Percentiles rank a stretch among this genome's conserved stretches.
Evolutionary conservation across 1,140 invertebrate genomes (phyloP).

Genomic region (Cotesia glomerata): DNA sequence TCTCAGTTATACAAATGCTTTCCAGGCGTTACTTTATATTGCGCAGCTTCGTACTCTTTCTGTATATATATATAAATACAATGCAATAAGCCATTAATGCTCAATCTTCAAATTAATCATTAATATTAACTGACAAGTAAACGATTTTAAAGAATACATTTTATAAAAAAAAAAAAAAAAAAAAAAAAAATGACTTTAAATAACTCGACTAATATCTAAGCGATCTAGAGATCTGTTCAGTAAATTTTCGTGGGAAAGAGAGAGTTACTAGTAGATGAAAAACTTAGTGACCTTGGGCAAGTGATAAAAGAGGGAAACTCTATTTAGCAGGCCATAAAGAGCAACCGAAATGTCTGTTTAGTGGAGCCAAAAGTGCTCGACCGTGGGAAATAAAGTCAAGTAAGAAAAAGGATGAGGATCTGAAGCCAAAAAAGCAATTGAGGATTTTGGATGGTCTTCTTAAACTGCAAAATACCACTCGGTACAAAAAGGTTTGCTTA

Average conservation of each 20-base stretch:
- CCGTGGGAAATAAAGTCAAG: constrained; percentile 1
- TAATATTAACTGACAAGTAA: no score
- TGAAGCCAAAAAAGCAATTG: not conserved
- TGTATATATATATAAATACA: not conserved
- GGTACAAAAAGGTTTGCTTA: not conserved
- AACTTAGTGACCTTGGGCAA: not conserved
- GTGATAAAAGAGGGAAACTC: constrained; percentile 17
- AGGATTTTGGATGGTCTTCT: constrained; percentile 1
- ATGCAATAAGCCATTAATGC: no score
- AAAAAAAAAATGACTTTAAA: not conserved
- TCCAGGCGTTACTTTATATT: not conserved
- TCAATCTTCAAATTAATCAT: no score
- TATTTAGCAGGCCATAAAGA: constrained; percentile 22
- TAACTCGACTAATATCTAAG: no score
- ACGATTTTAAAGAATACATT: no score
- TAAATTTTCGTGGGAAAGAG: constrained; percentile 6
- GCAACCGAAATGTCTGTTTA: not conserved
- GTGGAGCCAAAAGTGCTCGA: not conserved
- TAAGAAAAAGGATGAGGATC: constrained; percentile 13
- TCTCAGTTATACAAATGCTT: constrained; percentile 20
- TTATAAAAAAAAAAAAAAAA: not conserved
- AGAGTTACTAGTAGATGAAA: not conserved
- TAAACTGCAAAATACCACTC: not conserved
- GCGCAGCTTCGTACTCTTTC: not conserved
- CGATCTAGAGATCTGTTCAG: not conserved